Base-by-base conservation (phyloP, 1,140 invertebrate species). In the Melanaphis sacchari region DNA sequence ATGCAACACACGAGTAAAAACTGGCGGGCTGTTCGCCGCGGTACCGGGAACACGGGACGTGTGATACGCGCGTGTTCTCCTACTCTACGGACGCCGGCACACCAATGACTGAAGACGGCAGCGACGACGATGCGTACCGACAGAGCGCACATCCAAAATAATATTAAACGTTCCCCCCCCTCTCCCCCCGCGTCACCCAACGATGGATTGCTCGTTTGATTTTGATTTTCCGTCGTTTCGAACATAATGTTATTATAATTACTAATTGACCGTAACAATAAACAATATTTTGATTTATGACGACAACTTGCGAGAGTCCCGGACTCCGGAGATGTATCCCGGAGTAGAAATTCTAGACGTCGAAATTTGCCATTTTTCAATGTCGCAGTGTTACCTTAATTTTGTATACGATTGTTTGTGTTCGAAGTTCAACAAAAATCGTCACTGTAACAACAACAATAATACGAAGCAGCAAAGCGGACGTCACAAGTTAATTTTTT, bases 1-100 rank as follows among this genome's bases (percentile, higher is more conserved):
- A 41, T 40, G 89, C 52, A n/a, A 90, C 89, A 90, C 89, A 90
- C 40, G 89, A 31, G 89, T 66, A 24, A 49, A 66, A 90, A 90
- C 89, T 90, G 89, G 89, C 89, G 89, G 89, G 89, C 52, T 41
- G 59, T 90, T 66, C 89, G 38, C 54, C 46, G 36, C 24, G 88
- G 36, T 90, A 54, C 52, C 89, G 89, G 54, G 89, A 40, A 46
- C 89, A 90, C 89, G 52, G 89, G 89, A 90, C 89, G 88, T 26
- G 46, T 40, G 46, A 89, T 40, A 40, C 52, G 54, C 89, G 89
- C 89, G 22, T 38, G 89, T 90, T 90, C 89, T 90, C 89, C 89
- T 90, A 90, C 89, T 90, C 89, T 38, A 26, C 52, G 52, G 46
- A 36, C 85, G 52, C 52, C 89, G 89, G 5, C 22, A 26, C 49